phyloP scores from a whole-genome alignment of 2,113 vertebrate species.

The Pluvialis apricaria region DNA sequence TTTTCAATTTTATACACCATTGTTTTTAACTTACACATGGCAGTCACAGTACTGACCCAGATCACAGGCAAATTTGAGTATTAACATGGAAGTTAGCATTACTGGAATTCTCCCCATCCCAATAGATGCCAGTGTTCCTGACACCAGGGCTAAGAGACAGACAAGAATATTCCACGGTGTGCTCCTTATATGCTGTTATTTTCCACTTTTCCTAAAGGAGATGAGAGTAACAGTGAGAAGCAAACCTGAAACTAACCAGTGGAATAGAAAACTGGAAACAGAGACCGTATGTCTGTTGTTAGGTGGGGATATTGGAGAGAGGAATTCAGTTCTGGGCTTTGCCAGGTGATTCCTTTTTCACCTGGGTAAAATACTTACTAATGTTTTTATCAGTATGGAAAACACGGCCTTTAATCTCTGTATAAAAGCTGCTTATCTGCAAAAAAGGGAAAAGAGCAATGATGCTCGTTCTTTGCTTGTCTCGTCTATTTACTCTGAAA shows the following conservation, averaged over 20 bases:
- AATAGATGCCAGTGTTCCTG: too few relatives aligned
- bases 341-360: not conserved
- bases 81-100: too few relatives aligned
- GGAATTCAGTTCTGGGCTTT: not conserved
- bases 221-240: not conserved
- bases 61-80: too few relatives aligned
- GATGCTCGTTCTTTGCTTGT: not conserved
- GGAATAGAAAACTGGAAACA: not conserved
- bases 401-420: not conserved
- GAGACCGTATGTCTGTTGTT: fast-evolving
- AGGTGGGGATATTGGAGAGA: not conserved
- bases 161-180: too few relatives aligned
- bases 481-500: not conserved
- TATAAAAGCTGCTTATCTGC: not conserved
- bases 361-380: not conserved
- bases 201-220: not conserved
- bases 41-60: too few relatives aligned
- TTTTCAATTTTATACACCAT: too few relatives aligned
- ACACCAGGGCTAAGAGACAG: too few relatives aligned
- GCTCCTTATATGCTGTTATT: not conserved
- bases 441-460: not conserved
- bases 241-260: not conserved
- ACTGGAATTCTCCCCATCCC: too few relatives aligned
- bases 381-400: not conserved
- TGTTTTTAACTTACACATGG: too few relatives aligned